Conservation (phyloP, 2,797 vertebrate genomes). For the Muraenolepis orangiensis region DNA sequence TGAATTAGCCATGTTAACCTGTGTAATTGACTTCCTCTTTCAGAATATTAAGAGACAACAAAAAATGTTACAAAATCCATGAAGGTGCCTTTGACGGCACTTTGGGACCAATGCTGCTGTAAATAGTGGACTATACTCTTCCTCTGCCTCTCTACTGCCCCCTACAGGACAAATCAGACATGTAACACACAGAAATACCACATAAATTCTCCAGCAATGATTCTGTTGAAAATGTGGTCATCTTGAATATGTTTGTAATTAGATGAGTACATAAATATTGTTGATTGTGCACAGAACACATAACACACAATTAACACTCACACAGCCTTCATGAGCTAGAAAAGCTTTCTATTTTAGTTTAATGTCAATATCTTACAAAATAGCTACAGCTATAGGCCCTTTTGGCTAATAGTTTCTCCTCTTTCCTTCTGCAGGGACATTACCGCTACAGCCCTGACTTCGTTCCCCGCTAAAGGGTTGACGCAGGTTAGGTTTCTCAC, state of each 20-base stretch:
- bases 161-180: background rate
- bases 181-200: background rate
- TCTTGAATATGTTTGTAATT: background rate
- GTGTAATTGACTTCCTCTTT: constrained; percentile 15
- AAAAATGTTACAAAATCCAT: constrained; percentile 76
- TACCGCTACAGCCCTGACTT: constrained; percentile 83
- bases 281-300: background rate
- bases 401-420: background rate
- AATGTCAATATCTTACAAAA: background rate
- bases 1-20: background rate
- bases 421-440: constrained; percentile 79
- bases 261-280: background rate
- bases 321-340: background rate
- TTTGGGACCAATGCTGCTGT: constrained; percentile 81
- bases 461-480: constrained; percentile 82
- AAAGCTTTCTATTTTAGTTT: background rate
- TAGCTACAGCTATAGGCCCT: background rate
- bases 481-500: constrained; percentile 80
- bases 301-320: background rate
- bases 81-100: constrained; percentile 81
- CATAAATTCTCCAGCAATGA: background rate
- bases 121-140: constrained; percentile 33
- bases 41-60: constrained; percentile 85
- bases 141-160: background rate
- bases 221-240: background rate